Conservation (phyloP, 2,113 vertebrate species). For the Astur gentilis region DNA sequence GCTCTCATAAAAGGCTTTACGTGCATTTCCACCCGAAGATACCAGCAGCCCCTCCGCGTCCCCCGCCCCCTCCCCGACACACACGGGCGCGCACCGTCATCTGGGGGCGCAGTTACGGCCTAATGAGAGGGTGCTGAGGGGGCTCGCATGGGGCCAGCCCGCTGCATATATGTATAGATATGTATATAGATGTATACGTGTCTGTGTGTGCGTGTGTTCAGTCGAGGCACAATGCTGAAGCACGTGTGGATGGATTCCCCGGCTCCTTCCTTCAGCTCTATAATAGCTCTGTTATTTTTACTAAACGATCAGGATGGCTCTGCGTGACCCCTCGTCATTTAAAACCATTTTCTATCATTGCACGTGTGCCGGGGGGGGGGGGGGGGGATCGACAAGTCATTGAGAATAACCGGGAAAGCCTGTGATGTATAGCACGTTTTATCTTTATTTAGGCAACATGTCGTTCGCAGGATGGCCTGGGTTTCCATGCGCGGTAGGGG, state of each 20-base stretch:
- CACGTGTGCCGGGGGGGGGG: neutral
- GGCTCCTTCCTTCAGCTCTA: constrained; percentile 37
- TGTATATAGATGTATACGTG: too few relatives aligned
- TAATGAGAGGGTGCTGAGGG: neutral
- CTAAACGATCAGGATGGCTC: constrained; percentile 73
- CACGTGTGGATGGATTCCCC: neutral
- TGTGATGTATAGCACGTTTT: constrained; percentile 23
- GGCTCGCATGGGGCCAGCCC: neutral
- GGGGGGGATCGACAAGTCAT: neutral
- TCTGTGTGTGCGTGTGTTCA: neutral
- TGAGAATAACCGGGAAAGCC: neutral
- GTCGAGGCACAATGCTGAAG: neutral
- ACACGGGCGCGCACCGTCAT: neutral
- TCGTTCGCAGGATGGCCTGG: neutral
- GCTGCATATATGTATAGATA: fast-evolving
- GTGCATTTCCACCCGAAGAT: neutral
- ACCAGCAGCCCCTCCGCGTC: neutral
- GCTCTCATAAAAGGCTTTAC: neutral
- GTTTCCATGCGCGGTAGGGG: neutral
- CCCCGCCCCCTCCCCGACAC: neutral
- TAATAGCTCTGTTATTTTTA: constrained; percentile 75
- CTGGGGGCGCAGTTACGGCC: neutral
- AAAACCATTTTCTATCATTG: constrained; percentile 65
- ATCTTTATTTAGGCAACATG: constrained; percentile 20
- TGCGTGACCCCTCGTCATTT: constrained; percentile 68